A percentile compares a stretch with the other conserved stretches of the same genome.
These are phyloP conservation scores for Drosophila neocordata DNA, from an alignment of 1,140 invertebrate genomes.

Conservation along the genomic window DNA sequence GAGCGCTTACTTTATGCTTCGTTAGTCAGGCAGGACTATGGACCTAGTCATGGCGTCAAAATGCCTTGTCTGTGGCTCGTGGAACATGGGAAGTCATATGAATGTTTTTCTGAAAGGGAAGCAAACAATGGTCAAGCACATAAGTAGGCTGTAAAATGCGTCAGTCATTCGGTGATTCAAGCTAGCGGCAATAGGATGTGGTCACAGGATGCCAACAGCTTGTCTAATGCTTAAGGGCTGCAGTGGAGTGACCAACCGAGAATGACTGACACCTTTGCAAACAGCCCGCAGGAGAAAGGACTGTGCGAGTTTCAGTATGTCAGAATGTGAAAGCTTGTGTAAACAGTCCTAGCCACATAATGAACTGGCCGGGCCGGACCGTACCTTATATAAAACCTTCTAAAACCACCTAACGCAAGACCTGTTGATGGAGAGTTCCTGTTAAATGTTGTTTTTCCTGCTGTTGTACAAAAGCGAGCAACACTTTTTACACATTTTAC, in stretches of 20 bases:
- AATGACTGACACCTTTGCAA: conserved; percentile 74
- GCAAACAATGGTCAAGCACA: conserved; percentile 42
- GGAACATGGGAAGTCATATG: conserved; percentile 54
- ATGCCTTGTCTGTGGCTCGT: conserved; percentile 43
- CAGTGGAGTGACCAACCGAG: conserved; percentile 66
- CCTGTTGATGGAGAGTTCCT: conserved; percentile 57
- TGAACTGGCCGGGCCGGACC: conserved; percentile 44
- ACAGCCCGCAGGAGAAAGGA: conserved; percentile 42
- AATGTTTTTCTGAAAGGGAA: conserved; percentile 44
- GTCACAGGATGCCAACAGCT: conserved; percentile 64
- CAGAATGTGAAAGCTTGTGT: conserved; percentile 31
- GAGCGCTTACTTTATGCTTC: conserved; percentile 63
- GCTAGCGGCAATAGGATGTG: conserved; percentile 71
- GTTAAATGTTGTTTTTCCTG: conserved; percentile 9
- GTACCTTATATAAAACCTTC: not conserved
- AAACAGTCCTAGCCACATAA: conserved; percentile 60
- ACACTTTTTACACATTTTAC: conserved; percentile 59
- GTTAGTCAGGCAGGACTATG: conserved; percentile 37
- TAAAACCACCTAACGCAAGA: conserved; percentile 10
- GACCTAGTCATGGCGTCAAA: conserved; percentile 61
- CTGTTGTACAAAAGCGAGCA: conserved; percentile 57
- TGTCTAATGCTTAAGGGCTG: conserved; percentile 52
- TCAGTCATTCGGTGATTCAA: conserved; percentile 27
- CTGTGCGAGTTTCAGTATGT: not conserved
- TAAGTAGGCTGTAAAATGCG: conserved; percentile 46